Conservation (phyloP, 2,113 vertebrate species). For the Neomonachus schauinslandi region DNA sequence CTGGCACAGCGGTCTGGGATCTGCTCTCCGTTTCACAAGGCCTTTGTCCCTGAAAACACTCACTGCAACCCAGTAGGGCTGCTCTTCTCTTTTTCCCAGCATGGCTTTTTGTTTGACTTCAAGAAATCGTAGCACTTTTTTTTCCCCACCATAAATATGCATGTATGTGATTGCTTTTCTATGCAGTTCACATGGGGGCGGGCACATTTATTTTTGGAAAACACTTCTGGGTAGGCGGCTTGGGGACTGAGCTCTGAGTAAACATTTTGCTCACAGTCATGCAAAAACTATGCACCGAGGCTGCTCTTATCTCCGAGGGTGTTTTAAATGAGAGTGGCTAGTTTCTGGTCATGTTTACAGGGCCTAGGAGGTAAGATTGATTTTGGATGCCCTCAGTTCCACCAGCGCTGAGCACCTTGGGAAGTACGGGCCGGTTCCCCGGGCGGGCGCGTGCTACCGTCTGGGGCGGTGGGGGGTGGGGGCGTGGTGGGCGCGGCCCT, state of each 20-base stretch:
- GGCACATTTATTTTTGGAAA: neutral
- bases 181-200: neutral
- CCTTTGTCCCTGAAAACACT: neutral
- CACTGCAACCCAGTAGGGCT: fast-evolving
- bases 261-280: neutral
- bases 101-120: neutral
- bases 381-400: fast-evolving
- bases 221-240: neutral
- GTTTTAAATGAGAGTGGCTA: fast-evolving
- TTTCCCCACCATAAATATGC: neutral
- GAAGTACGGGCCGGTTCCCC: neutral
- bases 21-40: neutral
- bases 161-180: neutral
- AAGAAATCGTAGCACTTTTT: fast-evolving
- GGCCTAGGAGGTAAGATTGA: neutral
- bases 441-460: too few relatives aligned
- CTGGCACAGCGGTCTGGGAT: neutral
- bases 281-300: neutral
- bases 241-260: neutral
- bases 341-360: fast-evolving
- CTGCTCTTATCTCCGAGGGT: neutral
- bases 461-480: neutral
- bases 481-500: neutral
- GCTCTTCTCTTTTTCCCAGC: neutral
- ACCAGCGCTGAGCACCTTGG: fast-evolving